Evolutionary conservation across 2,113 vertebrate species (phyloP), one percentile per base, ranked within the genome.

Genomic region (Megaleporinus macrocephalus): DNA sequence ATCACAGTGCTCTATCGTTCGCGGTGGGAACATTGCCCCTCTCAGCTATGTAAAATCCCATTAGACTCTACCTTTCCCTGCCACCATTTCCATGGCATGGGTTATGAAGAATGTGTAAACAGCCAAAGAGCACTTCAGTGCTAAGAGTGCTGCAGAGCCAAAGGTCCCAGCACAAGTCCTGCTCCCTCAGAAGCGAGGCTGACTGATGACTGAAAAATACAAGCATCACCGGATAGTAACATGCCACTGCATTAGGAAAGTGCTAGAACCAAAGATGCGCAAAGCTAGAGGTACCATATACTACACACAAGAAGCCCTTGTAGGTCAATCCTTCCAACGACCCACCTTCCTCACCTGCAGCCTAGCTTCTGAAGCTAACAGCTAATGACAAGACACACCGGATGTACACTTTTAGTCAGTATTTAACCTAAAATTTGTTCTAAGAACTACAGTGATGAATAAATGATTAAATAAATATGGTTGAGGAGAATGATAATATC

Each of bases 31-130:
- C 80, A 81, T 59, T 85, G 57, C 80, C 88, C 84, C 89, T 89
- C 59, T 78, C 62, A 90, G 88, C 86, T 20, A 81, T 83, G 82
- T 82, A 62, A 89, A 92, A 89, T 92, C 87, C 88, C 84, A 90
- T 87, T 86, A 84, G 62, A 41, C 24, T 53, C 70, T 86, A 87
- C 81, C 83, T 87, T 84, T 86, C 51, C 78, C 80, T 86, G 83
- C 75, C 2, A 62, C 81, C 82, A 76, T 66, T 76, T 69, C 80
- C 79, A 78, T 66, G 55, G 61, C 53, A 24, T 57, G 30, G 47
- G 70, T 66, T 62, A 29, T 29, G 62, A 76, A 74, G 76, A 87
- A 86, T 76, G 75, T 82, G 84, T 73, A 79, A 80, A 86, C 86
- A 85, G 66, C 76, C 44, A 36, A 53, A 49, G 33, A 57, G 66